Conservation (phyloP, 2,113 vertebrate species). For the Polyodon spathula region DNA sequence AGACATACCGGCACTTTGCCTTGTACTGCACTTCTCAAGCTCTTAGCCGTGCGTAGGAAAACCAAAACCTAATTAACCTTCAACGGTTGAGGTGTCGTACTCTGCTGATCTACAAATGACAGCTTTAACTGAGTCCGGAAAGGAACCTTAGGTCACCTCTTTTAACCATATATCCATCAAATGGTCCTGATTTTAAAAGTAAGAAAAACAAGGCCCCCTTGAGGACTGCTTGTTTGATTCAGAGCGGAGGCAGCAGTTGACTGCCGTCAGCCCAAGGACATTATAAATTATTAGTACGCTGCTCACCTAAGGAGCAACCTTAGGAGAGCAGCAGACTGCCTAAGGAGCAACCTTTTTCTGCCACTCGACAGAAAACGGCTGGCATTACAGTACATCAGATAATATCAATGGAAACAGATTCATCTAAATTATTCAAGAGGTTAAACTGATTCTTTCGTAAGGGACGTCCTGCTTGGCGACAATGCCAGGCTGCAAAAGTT, state of each 20-base stretch:
- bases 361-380: conserved; percentile 8
- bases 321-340: too few species aligned
- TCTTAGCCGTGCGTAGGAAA: too few species aligned
- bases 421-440: not conserved
- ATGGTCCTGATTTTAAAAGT: too few species aligned
- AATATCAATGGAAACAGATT: conserved; percentile 13
- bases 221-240: not conserved
- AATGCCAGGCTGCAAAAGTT: conserved; percentile 38
- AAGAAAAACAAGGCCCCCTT: too few species aligned
- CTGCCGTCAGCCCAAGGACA: not conserved
- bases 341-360: conserved; percentile 11
- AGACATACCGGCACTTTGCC: too few species aligned
- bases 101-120: too few species aligned
- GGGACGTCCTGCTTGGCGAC: conserved; percentile 30
- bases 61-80: too few species aligned
- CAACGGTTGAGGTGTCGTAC: too few species aligned
- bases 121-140: too few species aligned
- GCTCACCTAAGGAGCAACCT: conserved; percentile 1
- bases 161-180: too few species aligned
- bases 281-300: conserved; percentile 1
- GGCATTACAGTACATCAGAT: conserved; percentile 15
- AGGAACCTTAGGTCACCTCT: too few species aligned
- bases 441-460: conserved; percentile 40
- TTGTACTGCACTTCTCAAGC: too few species aligned
- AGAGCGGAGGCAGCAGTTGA: not conserved